Evolutionary conservation across 2,113 vertebrate species (phyloP), one percentile per base, ranked within the genome.

Genomic region (Neogobius melanostomus): DNA sequence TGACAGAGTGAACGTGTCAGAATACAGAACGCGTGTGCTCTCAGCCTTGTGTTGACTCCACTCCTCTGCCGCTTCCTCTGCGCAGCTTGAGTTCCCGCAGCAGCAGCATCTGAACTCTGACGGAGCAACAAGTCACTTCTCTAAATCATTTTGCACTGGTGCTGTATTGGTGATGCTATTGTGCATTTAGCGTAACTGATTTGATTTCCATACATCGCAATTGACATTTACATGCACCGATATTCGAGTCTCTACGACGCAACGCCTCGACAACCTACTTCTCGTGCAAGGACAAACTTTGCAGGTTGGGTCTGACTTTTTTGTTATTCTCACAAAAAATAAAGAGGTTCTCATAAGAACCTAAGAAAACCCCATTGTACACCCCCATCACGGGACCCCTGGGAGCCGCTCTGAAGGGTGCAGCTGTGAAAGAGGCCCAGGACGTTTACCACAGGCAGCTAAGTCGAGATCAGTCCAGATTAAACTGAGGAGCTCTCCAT

Each of bases 401-500:
- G 53, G 63, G 21, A 66, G 61, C 7, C 46, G 59, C 61, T 46
- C 46, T 66, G 64, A 75, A 82, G 72, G 56, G 63, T 81, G 72
- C 83, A 88, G 79, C 80, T 80, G 70, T 76, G 75, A 57, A 54
- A 3, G 71, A 49, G 73, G 64, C 53, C 56, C 16, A 28, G 72
- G 59, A 85, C 74, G 79, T 86, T 82, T 79, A 77, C 76, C 84
- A 77, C 82, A 80, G 69, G 72, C 81, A 60, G 72, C 71, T 85
- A 68, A 72, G 72, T 80, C 82, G 81, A 87, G 87, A 90, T 89
- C 83, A 85, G 83, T 83, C 74, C 21, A 85, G 87, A 91, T 90
- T 91, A 88, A 82, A 82, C 83, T 82, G 65, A 57, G 66, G 67
- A 76, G 10, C 81, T 71, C 74, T 90, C 64, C 74, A 74, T 64